Evolutionary conservation across 2,888 invertebrate species (phyloP).

Genomic region (Rhingia rostrata): DNA sequence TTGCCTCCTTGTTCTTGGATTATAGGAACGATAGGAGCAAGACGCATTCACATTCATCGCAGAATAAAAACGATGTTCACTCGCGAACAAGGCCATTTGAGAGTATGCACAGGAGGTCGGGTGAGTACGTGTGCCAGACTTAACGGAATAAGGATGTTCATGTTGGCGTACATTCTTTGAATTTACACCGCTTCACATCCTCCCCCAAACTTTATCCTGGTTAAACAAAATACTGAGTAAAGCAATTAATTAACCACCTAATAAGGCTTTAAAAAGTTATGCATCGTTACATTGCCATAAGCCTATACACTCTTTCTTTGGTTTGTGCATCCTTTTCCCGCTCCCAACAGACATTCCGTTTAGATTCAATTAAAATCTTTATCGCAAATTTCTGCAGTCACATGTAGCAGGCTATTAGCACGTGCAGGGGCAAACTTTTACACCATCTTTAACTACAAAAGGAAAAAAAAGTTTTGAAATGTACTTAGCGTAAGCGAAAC

Average conservation of each 20-base stretch:
- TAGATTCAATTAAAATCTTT: constrained; percentile 56
- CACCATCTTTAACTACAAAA: constrained; percentile 23
- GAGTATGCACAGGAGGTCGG: background rate
- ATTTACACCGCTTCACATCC: background rate
- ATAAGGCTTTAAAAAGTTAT: constrained; percentile 47
- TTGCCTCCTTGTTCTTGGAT: constrained; percentile 46
- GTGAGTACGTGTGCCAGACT: too few relatives aligned
- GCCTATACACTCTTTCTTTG: background rate
- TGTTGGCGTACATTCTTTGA: background rate
- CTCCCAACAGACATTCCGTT: constrained; percentile 37
- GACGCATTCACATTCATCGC: background rate
- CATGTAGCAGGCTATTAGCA: constrained; percentile 47
- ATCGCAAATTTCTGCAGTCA: constrained; percentile 50
- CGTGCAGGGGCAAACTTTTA: constrained; percentile 18
- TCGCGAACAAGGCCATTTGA: background rate
- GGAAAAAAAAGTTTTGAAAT: constrained; percentile 27
- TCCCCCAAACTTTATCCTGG: background rate
- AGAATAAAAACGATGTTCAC: background rate
- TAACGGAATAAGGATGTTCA: background rate
- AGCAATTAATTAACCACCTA: constrained; percentile 63
- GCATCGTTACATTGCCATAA: constrained; percentile 30
- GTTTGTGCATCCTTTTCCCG: background rate
- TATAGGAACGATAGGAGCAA: background rate
- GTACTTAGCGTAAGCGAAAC: constrained; percentile 31
- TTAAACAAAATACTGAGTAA: constrained; percentile 16